phyloP scores from a whole-genome alignment of 1,140 invertebrate genomes.

The Spodoptera frugiperda region DNA sequence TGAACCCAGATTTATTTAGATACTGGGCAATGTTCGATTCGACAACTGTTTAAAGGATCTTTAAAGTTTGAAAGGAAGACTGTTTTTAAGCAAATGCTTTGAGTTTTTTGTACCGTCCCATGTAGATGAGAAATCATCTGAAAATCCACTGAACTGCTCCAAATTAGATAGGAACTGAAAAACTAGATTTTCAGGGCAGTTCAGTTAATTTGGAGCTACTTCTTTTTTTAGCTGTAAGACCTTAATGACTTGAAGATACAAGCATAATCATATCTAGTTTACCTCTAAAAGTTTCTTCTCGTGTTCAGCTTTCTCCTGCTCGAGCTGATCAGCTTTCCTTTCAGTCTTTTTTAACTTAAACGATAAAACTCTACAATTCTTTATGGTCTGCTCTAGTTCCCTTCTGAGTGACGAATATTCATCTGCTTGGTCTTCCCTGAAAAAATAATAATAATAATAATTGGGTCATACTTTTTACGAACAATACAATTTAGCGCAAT shows the following conservation, averaged over 20 bases:
- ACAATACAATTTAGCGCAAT: neutral
- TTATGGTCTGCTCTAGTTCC: slow-evolving; percentile 97
- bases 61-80: no score
- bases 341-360: slow-evolving; percentile 99
- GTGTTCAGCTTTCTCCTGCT: slow-evolving; percentile 92
- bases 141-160: no score
- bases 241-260: no score
- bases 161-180: no score
- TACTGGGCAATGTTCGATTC: no score
- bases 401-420: slow-evolving; percentile 98
- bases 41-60: no score
- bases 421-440: slow-evolving; percentile 98
- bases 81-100: no score
- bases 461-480: neutral
- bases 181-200: no score
- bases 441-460: slow-evolving; percentile 47
- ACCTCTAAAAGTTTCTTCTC: slow-evolving; percentile 91
- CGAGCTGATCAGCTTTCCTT: slow-evolving; percentile 94
- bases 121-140: no score
- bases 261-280: slow-evolving; percentile 43
- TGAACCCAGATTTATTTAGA: slow-evolving; percentile 2
- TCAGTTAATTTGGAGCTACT: no score
- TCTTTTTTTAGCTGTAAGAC: no score
- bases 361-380: slow-evolving; percentile 99
- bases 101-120: no score